Evolutionary conservation across 2,888 invertebrate species (phyloP).

Genomic region (Opisthograptis luteolata): DNA sequence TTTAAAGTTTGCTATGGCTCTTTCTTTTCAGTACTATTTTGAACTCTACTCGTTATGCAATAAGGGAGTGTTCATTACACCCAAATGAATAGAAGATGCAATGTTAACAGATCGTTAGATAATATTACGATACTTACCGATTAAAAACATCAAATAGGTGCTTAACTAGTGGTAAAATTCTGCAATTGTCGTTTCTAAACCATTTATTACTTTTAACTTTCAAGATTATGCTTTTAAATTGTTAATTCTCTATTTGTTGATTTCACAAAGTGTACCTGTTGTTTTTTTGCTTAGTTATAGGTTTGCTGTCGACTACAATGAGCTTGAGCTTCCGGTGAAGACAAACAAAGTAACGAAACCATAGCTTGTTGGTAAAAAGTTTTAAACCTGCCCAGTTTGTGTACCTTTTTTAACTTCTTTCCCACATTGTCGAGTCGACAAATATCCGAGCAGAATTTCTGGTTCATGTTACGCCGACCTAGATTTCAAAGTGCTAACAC

Average conservation of each 20-base stretch:
- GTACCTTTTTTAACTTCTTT: not conserved
- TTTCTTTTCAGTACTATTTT: slow-evolving; percentile 1
- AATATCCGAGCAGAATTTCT: not conserved
- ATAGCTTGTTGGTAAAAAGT: too few species aligned
- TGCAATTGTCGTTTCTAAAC: not conserved
- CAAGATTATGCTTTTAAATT: too few species aligned
- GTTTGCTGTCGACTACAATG: too few species aligned
- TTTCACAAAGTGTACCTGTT: too few species aligned
- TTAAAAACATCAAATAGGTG: slow-evolving; percentile 10
- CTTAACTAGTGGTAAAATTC: slow-evolving; percentile 14
- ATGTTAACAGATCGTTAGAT: slow-evolving; percentile 10
- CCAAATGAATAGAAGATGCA: not conserved
- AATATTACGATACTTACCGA: slow-evolving; percentile 12
- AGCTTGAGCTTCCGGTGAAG: too few species aligned
- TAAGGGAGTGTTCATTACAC: not conserved
- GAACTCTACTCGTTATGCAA: slow-evolving; percentile 3
- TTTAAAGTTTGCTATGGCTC: not conserved
- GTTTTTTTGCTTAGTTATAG: too few species aligned
- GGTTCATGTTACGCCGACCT: not conserved
- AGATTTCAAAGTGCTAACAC: not conserved
- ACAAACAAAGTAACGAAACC: too few species aligned
- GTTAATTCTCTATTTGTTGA: too few species aligned
- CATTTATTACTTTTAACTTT: not conserved
- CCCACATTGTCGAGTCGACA: not conserved
- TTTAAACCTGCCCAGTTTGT: not conserved